Conservation (phyloP, 2,888 invertebrate genomes). For the Iphiclides podalirius region DNA sequence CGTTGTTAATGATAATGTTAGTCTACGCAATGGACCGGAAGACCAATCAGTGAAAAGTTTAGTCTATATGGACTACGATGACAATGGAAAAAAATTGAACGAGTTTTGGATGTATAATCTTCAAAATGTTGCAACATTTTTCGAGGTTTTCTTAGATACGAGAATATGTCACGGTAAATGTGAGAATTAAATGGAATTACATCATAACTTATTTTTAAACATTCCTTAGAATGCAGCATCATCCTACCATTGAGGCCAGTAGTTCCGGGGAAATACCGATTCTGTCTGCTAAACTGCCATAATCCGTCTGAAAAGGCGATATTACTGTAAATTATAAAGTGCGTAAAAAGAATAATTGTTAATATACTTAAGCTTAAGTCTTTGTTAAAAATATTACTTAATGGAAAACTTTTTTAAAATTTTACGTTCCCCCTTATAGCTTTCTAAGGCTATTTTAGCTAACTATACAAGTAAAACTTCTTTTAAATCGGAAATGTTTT, state of each 20-base stretch:
- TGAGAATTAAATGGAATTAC: conserved; percentile 15
- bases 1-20: conserved; percentile 33
- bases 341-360: too few relatives aligned
- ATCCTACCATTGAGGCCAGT: conserved; percentile 14
- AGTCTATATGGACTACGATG: conserved; percentile 46
- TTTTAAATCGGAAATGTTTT: too few relatives aligned
- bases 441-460: too few relatives aligned
- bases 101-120: conserved; percentile 44
- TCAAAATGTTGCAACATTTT: conserved; percentile 48
- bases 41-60: conserved; percentile 31
- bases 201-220: neutral
- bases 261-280: neutral
- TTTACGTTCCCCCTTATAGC: too few relatives aligned
- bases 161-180: conserved; percentile 43
- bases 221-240: neutral
- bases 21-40: conserved; percentile 12
- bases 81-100: conserved; percentile 34
- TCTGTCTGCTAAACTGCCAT: conserved; percentile 12
- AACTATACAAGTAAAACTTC: too few relatives aligned
- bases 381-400: neutral
- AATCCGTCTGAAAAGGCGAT: conserved; percentile 8
- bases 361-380: too few relatives aligned
- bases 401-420: too few relatives aligned
- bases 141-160: conserved; percentile 42
- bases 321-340: too few relatives aligned